A percentile compares a stretch with the other conserved stretches of the same genome.
These are phyloP conservation scores for Nematopogon swammerdamellus DNA, from an alignment of 2,888 invertebrate genomes.

Conservation along the genomic window DNA sequence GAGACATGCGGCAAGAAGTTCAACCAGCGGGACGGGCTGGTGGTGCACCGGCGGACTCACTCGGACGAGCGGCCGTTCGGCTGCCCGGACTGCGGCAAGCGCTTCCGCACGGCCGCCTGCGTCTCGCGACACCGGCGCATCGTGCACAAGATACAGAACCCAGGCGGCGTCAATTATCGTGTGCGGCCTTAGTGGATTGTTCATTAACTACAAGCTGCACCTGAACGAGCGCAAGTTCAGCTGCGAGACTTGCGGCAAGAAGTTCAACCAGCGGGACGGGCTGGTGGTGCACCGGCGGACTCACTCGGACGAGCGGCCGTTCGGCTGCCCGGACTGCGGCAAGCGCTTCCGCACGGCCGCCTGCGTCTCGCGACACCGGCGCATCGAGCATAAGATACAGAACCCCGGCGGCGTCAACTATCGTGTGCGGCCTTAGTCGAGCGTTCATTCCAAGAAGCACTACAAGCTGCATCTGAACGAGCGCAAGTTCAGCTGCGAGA, in stretches of 20 bases:
- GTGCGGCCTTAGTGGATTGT: too few species aligned
- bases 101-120: slow-evolving; percentile 12
- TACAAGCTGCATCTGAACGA: slow-evolving; percentile 20
- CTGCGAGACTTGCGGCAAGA: slow-evolving; percentile 51
- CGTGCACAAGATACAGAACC: too few species aligned
- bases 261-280: slow-evolving; percentile 52
- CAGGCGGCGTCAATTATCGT: too few species aligned
- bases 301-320: slow-evolving; percentile 47
- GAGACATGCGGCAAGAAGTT: slow-evolving; percentile 22
- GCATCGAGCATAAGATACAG: slow-evolving; percentile 41
- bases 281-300: slow-evolving; percentile 44
- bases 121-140: slow-evolving; percentile 8
- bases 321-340: slow-evolving; percentile 41
- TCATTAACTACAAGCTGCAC: slow-evolving; percentile 49
- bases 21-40: slow-evolving; percentile 22
- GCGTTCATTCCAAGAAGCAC: slow-evolving; percentile 22
- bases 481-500: slow-evolving; percentile 18
- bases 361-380: slow-evolving; percentile 42
- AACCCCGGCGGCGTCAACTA: too few species aligned
- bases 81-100: slow-evolving; percentile 15
- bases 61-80: slow-evolving; percentile 12
- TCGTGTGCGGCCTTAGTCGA: too few species aligned
- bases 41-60: slow-evolving; percentile 21
- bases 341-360: slow-evolving; percentile 49
- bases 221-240: slow-evolving; percentile 49